phyloP scores from a whole-genome alignment of 2,113 vertebrate species.

The Saguinus imperator region DNA sequence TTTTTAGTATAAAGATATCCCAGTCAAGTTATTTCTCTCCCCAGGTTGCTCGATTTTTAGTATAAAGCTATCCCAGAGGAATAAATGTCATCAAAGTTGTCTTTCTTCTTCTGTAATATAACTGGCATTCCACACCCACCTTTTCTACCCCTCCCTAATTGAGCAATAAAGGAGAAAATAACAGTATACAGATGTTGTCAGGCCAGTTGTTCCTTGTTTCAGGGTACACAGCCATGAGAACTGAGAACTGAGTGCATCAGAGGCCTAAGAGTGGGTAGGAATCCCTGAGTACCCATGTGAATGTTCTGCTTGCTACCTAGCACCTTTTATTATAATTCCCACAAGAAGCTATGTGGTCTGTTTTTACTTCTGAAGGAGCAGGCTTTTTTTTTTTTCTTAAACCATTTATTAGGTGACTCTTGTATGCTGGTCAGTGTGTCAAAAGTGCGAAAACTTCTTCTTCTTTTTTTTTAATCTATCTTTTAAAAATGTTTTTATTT shows the following conservation, averaged over 20 bases:
- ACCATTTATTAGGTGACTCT: background rate
- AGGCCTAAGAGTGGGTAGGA: background rate
- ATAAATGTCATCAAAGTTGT: slow-evolving; percentile 34
- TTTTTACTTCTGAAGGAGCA: background rate
- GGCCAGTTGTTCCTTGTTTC: background rate
- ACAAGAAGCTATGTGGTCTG: background rate
- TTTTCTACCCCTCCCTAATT: background rate
- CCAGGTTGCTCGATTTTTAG: background rate
- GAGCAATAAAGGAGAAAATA: background rate
- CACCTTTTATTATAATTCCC: background rate
- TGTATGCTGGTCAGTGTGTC: background rate
- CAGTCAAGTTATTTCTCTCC: slow-evolving; percentile 34
- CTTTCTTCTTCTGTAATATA: slow-evolving; percentile 28
- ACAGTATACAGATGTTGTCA: background rate
- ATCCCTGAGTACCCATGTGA: background rate
- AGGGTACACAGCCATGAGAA: background rate
- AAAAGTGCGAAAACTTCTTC: background rate
- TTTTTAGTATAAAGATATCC: slow-evolving; percentile 32
- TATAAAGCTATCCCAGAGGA: background rate
- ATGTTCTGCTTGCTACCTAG: background rate
- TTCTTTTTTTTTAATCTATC: no score
- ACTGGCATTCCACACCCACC: background rate
- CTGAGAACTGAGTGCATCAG: background rate
- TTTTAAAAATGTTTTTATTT: no score
- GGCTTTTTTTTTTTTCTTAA: background rate